These are phyloP conservation scores for Glomeris maerens DNA, from an alignment of 1,140 invertebrate species.

Conservation along the genomic window DNA sequence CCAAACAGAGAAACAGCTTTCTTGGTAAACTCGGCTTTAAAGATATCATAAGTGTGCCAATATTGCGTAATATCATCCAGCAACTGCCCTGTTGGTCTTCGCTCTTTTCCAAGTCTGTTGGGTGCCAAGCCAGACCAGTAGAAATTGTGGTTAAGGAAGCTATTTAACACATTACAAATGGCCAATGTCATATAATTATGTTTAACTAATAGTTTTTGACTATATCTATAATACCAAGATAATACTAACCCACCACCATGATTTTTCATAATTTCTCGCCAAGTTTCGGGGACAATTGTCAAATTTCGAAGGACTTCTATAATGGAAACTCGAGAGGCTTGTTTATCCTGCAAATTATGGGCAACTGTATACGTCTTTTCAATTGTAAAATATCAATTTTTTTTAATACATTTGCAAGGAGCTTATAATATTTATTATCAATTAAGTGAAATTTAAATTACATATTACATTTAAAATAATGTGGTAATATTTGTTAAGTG, in stretches of 20 bases:
- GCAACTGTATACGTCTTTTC: too few species aligned
- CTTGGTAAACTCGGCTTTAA: slow-evolving; percentile 22
- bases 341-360: slow-evolving; percentile 14
- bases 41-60: slow-evolving; percentile 18
- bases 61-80: slow-evolving; percentile 12
- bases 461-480: too few species aligned
- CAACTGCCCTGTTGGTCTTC: slow-evolving; percentile 13
- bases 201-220: too few species aligned
- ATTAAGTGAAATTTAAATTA: too few species aligned
- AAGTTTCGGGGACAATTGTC: slow-evolving; percentile 20
- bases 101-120: slow-evolving; percentile 17
- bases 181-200: too few species aligned
- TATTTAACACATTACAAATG: too few species aligned
- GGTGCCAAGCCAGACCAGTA: slow-evolving; percentile 26
- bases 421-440: too few species aligned
- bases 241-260: slow-evolving; percentile 24
- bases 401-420: too few species aligned
- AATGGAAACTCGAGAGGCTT: slow-evolving; percentile 18
- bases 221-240: too few species aligned
- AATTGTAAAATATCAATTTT: too few species aligned
- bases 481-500: slow-evolving; percentile 1
- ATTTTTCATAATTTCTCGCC: slow-evolving; percentile 19
- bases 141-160: slow-evolving; percentile 25
- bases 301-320: slow-evolving; percentile 21
- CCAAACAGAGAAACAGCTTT: slow-evolving; percentile 23